These are phyloP conservation scores for Gallinago paraguaiae DNA, from an alignment of 2,113 vertebrate species.

Conservation along the genomic window DNA sequence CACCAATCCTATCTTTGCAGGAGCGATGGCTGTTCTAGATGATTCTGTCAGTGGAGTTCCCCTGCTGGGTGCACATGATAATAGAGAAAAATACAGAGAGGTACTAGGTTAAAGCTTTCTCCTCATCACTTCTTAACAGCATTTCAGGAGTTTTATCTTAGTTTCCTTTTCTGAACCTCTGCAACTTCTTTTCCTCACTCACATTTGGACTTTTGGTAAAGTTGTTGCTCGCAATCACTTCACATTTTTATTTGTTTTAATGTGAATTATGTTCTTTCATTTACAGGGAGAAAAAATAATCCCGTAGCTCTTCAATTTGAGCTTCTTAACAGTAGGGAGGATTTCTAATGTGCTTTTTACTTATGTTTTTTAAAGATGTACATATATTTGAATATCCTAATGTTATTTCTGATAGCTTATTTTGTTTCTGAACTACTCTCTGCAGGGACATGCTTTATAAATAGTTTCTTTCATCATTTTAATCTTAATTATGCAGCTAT, in stretches of 20 bases:
- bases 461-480: neutral
- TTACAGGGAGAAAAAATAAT: neutral
- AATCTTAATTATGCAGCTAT: neutral
- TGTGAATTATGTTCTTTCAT: neutral
- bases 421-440: neutral
- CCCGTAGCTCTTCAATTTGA: neutral
- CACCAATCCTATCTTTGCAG: neutral
- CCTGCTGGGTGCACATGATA: neutral
- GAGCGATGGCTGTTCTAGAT: neutral
- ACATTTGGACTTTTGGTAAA: neutral
- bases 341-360: neutral
- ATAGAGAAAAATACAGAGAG: neutral
- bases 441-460: neutral
- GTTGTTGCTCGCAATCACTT: neutral
- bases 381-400: neutral
- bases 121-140: neutral
- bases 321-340: neutral
- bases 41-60: neutral
- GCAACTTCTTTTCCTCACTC: neutral
- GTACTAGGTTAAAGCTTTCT: neutral
- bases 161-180: neutral
- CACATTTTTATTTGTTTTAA: neutral
- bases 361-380: neutral
- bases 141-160: neutral
- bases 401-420: neutral